Conservation (phyloP, 2,113 vertebrate species). For the Bos indicus region DNA sequence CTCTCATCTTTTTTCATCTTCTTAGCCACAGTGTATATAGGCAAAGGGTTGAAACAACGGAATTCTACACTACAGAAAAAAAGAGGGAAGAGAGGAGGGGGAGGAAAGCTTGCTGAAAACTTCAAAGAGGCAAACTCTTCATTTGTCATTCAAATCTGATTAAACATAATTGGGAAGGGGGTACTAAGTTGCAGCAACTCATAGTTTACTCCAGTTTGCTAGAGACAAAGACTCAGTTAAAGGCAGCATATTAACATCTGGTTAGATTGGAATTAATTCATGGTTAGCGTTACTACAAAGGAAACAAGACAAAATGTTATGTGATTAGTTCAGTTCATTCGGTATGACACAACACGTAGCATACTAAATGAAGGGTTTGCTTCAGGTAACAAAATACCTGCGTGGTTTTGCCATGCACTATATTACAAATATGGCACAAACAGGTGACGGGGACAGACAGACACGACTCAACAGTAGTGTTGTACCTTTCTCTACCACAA, state of each 20-base stretch:
- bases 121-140: constrained; percentile 83
- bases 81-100: constrained; percentile 35
- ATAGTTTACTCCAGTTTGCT: constrained; percentile 77
- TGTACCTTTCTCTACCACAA: constrained; percentile 99
- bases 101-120: constrained; percentile 61
- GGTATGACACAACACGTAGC: constrained; percentile 69
- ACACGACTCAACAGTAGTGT: constrained; percentile 88
- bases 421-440: constrained; percentile 85
- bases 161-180: constrained; percentile 63
- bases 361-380: constrained; percentile 86
- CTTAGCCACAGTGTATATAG: constrained; percentile 63
- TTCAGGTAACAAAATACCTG: constrained; percentile 76
- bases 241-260: constrained; percentile 71
- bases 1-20: constrained; percentile 57
- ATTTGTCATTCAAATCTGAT: constrained; percentile 78
- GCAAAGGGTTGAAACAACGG: constrained; percentile 72
- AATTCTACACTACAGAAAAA: constrained; percentile 65
- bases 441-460: constrained; percentile 87
- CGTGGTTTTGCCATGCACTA: constrained; percentile 88
- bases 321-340: constrained; percentile 81
- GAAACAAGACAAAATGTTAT: constrained; percentile 86
- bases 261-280: constrained; percentile 70
- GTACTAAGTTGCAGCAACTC: constrained; percentile 67
- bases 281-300: constrained; percentile 80
- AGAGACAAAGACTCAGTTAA: constrained; percentile 76